Evolutionary conservation across 1,140 invertebrate species (phyloP), one percentile per base, ranked within the genome.

Genomic region (Drosophila punjabiensis): DNA sequence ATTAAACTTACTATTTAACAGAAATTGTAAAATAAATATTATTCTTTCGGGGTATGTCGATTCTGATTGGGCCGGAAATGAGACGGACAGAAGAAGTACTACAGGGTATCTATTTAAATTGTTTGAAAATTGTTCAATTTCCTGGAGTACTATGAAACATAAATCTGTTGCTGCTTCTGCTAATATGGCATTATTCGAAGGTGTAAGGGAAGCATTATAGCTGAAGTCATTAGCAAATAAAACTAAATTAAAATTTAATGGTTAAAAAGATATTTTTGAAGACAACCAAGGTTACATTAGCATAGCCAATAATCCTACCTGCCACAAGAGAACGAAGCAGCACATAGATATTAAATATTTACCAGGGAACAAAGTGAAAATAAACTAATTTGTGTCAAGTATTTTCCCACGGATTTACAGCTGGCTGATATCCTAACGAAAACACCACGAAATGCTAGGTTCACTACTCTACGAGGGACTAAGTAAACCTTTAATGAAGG

Each of bases 1-100:
- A 68, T 65, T 93, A 47, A 92, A 91, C 68, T 71, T 93, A 62
- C n/a, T 16, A 3, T 41, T 59, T 1, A 59, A 41, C 30, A 41
- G 16, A 9, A 30, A 30, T 30, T 5, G 13, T 4, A 73, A 37
- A 28, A 90, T 88, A 55, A 32, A 77, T 24, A 63, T 63, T 16
- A 55, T 55, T 30, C 13, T 63, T 30, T 20, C 32, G 2, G 67
- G 50, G 16, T 70, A 70, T 56, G 67, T 63, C 1, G 41, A 70
- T 48, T 63, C 59, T 11, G 50, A 45, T 45, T 45, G 18, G 18
- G 43, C 43, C 2, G 43, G 10, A 18, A 6, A 20, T 20, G 10
- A 20, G 18, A 56, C 52, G 6, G 39, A 65, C 2, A n/a, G 7
- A 6, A 55, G 18, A 35, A 45, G 39, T 45, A 35, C 39, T 43